These are phyloP conservation scores for Tribolium castaneum DNA, from an alignment of 1,140 invertebrate genomes.

Conservation along the genomic window DNA sequence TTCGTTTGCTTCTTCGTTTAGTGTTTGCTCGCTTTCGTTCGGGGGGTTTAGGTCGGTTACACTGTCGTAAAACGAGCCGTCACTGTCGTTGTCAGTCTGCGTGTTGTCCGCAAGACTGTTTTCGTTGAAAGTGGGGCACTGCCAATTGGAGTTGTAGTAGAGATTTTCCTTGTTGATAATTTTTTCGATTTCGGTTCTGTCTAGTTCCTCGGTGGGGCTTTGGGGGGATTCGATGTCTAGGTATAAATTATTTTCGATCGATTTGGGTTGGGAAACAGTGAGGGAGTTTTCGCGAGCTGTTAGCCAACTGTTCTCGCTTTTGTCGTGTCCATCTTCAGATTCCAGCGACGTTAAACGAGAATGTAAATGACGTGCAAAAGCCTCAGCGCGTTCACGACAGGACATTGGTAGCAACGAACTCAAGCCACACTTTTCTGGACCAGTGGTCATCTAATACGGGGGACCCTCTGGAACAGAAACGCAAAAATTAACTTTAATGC, in stretches of 20 bases:
- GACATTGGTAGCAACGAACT: slow-evolving; percentile 72
- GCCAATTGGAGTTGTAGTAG: slow-evolving; percentile 54
- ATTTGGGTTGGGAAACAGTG: slow-evolving; percentile 65
- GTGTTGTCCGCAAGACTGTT: slow-evolving; percentile 45
- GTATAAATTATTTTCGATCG: slow-evolving; percentile 63
- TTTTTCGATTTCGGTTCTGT: slow-evolving; percentile 49
- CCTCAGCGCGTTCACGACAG: slow-evolving; percentile 81
- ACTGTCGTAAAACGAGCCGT: slow-evolving; percentile 68
- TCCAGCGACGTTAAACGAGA: slow-evolving; percentile 77
- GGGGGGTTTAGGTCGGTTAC: too few species aligned
- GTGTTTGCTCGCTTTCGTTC: too few species aligned
- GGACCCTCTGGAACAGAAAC: background rate
- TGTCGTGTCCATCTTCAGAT: slow-evolving; percentile 57
- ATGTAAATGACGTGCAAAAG: slow-evolving; percentile 81
- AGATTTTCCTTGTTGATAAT: slow-evolving; percentile 53
- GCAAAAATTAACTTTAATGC: background rate
- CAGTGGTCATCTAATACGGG: slow-evolving; percentile 47
- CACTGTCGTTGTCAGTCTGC: slow-evolving; percentile 63
- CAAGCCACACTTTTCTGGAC: slow-evolving; percentile 64
- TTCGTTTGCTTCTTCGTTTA: too few species aligned
- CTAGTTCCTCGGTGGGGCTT: slow-evolving; percentile 73
- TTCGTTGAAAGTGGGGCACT: slow-evolving; percentile 62
- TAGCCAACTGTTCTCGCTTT: slow-evolving; percentile 66
- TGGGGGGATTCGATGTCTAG: slow-evolving; percentile 72
- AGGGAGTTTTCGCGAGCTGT: slow-evolving; percentile 55